phyloP scores from a whole-genome alignment of 2,888 invertebrate genomes.

The Mactromeris polynyma region DNA sequence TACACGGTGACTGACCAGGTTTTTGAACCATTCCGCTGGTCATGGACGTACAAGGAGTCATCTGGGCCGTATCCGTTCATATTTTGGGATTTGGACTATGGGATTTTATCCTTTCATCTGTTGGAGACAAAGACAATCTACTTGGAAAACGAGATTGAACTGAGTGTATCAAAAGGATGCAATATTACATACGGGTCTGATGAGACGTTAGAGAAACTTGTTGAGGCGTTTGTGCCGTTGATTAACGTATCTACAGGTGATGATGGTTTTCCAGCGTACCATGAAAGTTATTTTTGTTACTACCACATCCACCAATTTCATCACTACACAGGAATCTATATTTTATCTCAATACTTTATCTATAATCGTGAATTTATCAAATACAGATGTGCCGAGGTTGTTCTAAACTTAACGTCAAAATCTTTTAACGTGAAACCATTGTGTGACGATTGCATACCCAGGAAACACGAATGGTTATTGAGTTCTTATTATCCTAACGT shows the following conservation, averaged over 20 bases:
- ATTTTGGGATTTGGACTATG: constrained; percentile 54
- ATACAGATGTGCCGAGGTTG: constrained; percentile 42
- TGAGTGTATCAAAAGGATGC: constrained; percentile 33
- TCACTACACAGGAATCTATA: constrained; percentile 15
- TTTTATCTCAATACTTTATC: constrained; percentile 32
- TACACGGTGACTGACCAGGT: constrained; percentile 1
- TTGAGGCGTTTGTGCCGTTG: constrained; percentile 20
- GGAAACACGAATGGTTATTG: not conserved
- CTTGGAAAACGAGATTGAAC: not conserved
- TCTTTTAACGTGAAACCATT: not conserved
- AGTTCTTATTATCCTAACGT: constrained; percentile 20
- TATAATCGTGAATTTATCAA: constrained; percentile 42
- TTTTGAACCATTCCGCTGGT: constrained; percentile 51
- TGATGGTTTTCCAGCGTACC: constrained; percentile 16
- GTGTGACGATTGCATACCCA: not conserved
- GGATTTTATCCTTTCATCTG: constrained; percentile 50
- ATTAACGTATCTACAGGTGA: not conserved
- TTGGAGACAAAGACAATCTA: constrained; percentile 52
- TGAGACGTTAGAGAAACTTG: constrained; percentile 30
- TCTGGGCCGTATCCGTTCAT: constrained; percentile 51
- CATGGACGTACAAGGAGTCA: constrained; percentile 50
- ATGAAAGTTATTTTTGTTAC: constrained; percentile 53
- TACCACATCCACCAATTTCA: constrained; percentile 18
- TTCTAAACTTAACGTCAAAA: not conserved
- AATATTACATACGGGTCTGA: constrained; percentile 34